Conservation (phyloP, 1,140 invertebrate genomes). For the Drosophila baimaii region DNA sequence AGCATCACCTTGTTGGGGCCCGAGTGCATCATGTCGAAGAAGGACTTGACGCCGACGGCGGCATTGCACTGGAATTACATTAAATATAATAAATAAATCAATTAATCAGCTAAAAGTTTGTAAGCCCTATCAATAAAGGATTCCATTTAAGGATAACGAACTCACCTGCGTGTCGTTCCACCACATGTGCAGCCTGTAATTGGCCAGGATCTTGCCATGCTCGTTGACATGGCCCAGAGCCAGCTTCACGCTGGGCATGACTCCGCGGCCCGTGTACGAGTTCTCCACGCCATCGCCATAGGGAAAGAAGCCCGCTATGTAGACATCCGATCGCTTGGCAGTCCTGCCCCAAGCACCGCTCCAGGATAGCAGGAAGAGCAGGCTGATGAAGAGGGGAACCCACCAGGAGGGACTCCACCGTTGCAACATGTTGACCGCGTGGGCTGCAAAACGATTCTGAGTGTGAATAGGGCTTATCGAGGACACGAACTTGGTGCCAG, state of each 20-base stretch:
- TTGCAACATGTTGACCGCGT: slow-evolving; percentile 49
- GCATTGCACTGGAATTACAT: slow-evolving; percentile 94
- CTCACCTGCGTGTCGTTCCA: slow-evolving; percentile 97
- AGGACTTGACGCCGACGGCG: slow-evolving; percentile 98
- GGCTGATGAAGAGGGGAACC: background rate
- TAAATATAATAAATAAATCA: background rate
- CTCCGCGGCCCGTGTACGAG: slow-evolving; percentile 91
- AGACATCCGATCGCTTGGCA: slow-evolving; percentile 87
- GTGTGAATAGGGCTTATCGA: slow-evolving; percentile 22
- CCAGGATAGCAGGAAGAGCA: slow-evolving; percentile 41
- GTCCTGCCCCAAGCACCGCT: slow-evolving; percentile 45
- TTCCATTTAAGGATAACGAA: background rate
- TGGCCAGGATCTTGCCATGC: slow-evolving; percentile 91
- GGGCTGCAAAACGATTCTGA: slow-evolving; percentile 49
- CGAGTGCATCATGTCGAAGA: slow-evolving; percentile 99
- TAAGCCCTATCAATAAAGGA: background rate
- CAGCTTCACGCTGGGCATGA: slow-evolving; percentile 96
- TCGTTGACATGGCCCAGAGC: slow-evolving; percentile 97
- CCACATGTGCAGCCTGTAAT: slow-evolving; percentile 96
- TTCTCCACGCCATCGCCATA: slow-evolving; percentile 91
- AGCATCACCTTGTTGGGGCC: slow-evolving; percentile 96
- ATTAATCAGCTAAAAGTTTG: background rate
- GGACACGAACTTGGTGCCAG: slow-evolving; percentile 44
- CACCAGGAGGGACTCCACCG: slow-evolving; percentile 18
- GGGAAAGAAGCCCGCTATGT: slow-evolving; percentile 96